Evolutionary conservation across 2,797 vertebrate genomes (phyloP).

Genomic region (Microctenopoma steveboyesi): DNA sequence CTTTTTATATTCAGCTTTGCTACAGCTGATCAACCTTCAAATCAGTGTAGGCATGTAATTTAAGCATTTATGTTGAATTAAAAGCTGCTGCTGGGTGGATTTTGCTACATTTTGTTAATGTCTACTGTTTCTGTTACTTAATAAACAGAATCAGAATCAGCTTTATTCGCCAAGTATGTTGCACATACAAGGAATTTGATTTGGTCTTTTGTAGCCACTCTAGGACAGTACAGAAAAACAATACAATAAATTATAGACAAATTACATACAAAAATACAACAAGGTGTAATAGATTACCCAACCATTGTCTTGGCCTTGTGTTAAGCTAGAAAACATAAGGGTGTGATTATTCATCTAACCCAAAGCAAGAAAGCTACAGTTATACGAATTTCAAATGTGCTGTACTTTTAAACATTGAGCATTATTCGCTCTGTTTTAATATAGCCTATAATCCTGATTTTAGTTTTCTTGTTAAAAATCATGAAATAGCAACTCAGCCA

Average conservation of each 20-base stretch:
- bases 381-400: background rate
- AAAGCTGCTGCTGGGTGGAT: background rate
- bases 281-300: background rate
- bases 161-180: too few relatives aligned
- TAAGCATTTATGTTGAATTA: background rate
- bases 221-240: too few relatives aligned
- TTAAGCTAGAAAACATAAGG: background rate
- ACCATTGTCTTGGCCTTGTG: background rate
- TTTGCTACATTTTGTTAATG: background rate
- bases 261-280: too few relatives aligned
- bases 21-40: too few relatives aligned
- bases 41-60: too few relatives aligned
- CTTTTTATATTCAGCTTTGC: background rate
- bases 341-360: conserved; percentile 10
- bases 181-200: too few relatives aligned
- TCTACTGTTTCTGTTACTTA: background rate
- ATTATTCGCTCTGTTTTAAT: background rate
- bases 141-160: too few relatives aligned
- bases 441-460: conserved; percentile 1
- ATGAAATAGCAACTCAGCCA: conserved; percentile 26
- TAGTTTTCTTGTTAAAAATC: background rate
- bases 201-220: too few relatives aligned
- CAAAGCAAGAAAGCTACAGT: background rate
- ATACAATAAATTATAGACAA: too few relatives aligned
- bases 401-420: conserved; percentile 10